phyloP scores from a whole-genome alignment of 2,113 vertebrate genomes.

The Pomatorhinus ruficollis region DNA sequence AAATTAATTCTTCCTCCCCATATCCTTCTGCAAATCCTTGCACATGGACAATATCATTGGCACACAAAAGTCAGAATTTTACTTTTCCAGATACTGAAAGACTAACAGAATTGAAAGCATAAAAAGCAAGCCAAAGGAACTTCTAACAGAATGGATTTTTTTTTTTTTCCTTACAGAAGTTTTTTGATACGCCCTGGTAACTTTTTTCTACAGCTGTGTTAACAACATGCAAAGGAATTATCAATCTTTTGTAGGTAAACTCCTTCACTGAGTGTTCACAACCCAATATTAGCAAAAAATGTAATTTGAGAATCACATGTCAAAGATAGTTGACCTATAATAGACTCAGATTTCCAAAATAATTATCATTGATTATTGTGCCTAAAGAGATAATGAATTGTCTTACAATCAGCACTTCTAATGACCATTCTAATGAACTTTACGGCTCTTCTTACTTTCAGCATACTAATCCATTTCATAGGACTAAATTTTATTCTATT shows the following conservation, averaged over 20 bases:
- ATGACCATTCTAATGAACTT: background rate
- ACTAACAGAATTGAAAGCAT: background rate
- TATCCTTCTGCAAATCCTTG: background rate
- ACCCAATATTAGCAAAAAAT: background rate
- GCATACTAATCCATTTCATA: background rate
- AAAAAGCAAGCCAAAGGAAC: background rate
- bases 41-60: background rate
- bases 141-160: background rate
- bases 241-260: background rate
- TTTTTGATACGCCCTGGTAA: background rate
- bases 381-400: background rate
- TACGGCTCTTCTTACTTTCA: background rate
- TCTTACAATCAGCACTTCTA: background rate
- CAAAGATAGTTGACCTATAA: background rate
- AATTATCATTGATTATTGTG: background rate
- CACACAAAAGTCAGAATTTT: background rate
- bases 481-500: background rate
- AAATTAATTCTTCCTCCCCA: background rate
- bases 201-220: background rate
- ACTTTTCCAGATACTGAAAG: background rate
- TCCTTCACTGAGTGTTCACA: background rate
- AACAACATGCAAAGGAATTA: background rate
- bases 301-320: background rate
- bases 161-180: background rate
- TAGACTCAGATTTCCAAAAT: background rate